phyloP scores from a whole-genome alignment of 2,113 vertebrate species.

The Leucopsar rothschildi region DNA sequence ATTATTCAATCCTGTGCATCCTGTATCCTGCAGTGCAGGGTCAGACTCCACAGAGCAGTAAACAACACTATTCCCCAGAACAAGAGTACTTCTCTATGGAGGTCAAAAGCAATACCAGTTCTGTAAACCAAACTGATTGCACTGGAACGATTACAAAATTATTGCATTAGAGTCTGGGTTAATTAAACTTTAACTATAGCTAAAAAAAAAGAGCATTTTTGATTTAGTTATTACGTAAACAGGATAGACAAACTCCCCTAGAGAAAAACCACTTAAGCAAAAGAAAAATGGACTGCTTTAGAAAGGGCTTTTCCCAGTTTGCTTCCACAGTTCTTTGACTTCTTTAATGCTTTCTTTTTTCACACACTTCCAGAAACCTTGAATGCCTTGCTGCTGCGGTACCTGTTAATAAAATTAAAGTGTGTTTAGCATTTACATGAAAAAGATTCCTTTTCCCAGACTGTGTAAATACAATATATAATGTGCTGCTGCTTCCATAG shows the following conservation, averaged over 20 bases:
- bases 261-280: background rate
- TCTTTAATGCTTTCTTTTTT: constrained; percentile 92
- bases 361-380: constrained; percentile 96
- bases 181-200: background rate
- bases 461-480: background rate
- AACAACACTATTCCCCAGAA: background rate
- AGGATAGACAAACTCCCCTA: background rate
- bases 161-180: constrained; percentile 15
- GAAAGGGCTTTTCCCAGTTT: constrained; percentile 77
- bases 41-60: background rate
- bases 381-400: constrained; percentile 80
- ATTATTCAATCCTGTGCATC: background rate
- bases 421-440: background rate
- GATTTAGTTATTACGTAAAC: constrained; percentile 39
- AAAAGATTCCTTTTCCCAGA: background rate
- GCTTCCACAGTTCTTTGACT: constrained; percentile 86
- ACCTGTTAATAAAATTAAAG: constrained; percentile 75
- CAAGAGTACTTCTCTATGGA: background rate
- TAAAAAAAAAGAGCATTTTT: background rate
- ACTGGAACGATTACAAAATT: background rate
- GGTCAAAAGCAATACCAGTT: background rate
- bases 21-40: background rate
- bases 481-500: background rate
- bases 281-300: constrained; percentile 52
- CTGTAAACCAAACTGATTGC: constrained; percentile 20